Evolutionary conservation across 1,140 invertebrate genomes (phyloP), one percentile per base, ranked within the genome.

Genomic region (Drosophila biarmipes): DNA sequence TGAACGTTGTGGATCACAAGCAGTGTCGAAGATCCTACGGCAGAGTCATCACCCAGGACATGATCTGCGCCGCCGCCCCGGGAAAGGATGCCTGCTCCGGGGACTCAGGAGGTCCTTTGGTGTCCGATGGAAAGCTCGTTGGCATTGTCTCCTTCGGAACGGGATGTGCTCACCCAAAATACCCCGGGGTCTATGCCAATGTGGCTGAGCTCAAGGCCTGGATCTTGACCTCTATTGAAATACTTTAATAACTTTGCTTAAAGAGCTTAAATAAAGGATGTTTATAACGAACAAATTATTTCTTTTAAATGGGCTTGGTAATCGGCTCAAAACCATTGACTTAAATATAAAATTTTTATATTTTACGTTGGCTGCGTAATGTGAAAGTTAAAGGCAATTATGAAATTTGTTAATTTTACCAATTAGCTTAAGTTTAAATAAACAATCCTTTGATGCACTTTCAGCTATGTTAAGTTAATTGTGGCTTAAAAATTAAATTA

Each of bases 101-200:
- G 0, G 93, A 93, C 55, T 92, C 92, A 0, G 93, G 93, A 17
- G 92, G 93, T 7, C 92, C 93, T 6, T 73, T 93, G 27, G 73
- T 92, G 10, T 31, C 56, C 6, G 38, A 82, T 14, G 69, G 69
- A 6, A 52, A 46, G 1, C 64, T 92, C 7, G 76, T 92, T 34
- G 95, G 95, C 43, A 82, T 95, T n/a, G 93, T 94, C 0, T 94
- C 94, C 12, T 95, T 94, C 92, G 95, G 94, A 12, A 49, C 45
- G 0, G 40, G n/a, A 6, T 78, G 59, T 21, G 1, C 12, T 2
- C 38, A 92, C 45, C 94, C 94, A 0, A 94, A 93, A 2, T 62
- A 34, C 11, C 58, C 58, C 2, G 51, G 27, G 15, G 93, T 95
- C 5, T 95, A 94, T 74, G 94, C 94, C 0, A 92, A 94, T 56